These are phyloP conservation scores for Malthinus flaveolus DNA, from an alignment of 2,888 invertebrate genomes.

Conservation along the genomic window DNA sequence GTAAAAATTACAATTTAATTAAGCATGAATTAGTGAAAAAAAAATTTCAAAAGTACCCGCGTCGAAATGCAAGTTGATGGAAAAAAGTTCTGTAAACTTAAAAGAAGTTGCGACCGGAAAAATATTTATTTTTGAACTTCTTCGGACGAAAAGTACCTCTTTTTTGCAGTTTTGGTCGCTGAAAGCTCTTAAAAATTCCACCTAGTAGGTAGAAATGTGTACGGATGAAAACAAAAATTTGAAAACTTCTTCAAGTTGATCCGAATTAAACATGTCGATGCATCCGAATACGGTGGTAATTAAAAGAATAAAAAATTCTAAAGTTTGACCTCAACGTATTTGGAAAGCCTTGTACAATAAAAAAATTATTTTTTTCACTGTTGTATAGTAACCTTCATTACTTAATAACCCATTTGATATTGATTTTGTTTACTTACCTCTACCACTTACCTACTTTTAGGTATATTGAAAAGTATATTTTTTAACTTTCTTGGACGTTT, in stretches of 20 bases:
- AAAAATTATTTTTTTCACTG: conserved; percentile 3
- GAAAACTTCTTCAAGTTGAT: no score
- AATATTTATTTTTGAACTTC: no score
- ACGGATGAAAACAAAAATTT: no score
- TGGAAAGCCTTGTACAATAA: conserved; percentile 2
- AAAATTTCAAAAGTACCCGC: no score
- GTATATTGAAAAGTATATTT: conserved; percentile 3
- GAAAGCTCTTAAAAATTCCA: no score
- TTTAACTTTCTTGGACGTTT: conserved; percentile 1
- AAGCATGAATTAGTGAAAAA: conserved; percentile 7
- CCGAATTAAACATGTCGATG: no score
- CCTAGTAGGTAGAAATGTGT: no score
- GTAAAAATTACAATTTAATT: conserved; percentile 36
- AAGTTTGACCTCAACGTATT: background rate
- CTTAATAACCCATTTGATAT: conserved; percentile 7
- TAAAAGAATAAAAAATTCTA: conserved; percentile 1
- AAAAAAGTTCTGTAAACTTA: no score
- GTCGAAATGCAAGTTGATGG: no score
- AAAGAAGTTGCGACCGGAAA: no score
- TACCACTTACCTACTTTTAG: background rate
- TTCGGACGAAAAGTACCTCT: no score
- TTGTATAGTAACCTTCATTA: conserved; percentile 5
- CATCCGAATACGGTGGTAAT: background rate
- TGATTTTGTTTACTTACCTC: conserved; percentile 12
- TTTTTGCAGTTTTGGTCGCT: no score